phyloP scores from a whole-genome alignment of 1,140 invertebrate genomes.

The Rhyacophila brunnea region DNA sequence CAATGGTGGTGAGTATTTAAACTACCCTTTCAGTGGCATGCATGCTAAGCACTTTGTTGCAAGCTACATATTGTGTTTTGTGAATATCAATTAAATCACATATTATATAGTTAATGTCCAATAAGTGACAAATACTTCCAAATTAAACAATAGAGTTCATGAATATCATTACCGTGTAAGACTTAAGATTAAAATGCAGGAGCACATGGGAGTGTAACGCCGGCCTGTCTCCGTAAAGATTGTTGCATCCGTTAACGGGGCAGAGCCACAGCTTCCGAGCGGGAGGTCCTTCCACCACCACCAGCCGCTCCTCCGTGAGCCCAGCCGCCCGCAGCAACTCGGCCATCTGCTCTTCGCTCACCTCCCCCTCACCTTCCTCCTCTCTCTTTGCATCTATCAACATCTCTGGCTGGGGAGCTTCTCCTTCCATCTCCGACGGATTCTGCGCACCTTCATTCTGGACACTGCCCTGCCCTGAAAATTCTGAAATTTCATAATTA shows the following conservation, averaged over 20 bases:
- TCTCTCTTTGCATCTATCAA: not conserved
- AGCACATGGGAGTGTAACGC: constrained; percentile 26
- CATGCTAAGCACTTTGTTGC: too few species aligned
- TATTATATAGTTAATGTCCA: too few species aligned
- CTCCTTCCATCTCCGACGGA: not conserved
- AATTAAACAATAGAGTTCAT: too few species aligned
- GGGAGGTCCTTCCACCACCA: not conserved
- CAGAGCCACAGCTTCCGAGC: constrained; percentile 24
- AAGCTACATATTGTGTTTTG: too few species aligned
- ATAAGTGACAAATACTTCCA: too few species aligned
- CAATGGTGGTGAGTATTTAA: too few species aligned
- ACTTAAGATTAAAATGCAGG: constrained; percentile 26
- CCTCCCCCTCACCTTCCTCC: not conserved
- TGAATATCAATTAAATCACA: too few species aligned
- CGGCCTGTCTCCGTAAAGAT: constrained; percentile 23
- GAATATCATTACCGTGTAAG: constrained; percentile 16
- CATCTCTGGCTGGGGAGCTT: not conserved
- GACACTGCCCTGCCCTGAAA: too few species aligned
- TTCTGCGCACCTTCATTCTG: too few species aligned
- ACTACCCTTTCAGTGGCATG: too few species aligned
- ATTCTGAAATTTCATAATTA: too few species aligned
- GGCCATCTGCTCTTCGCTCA: not conserved
- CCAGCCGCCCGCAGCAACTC: constrained; percentile 6
- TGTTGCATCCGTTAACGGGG: constrained; percentile 22
- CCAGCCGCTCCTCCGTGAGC: constrained; percentile 10